Base-by-base conservation (phyloP, 2,888 invertebrate genomes). In the Uropetala carovei region DNA sequence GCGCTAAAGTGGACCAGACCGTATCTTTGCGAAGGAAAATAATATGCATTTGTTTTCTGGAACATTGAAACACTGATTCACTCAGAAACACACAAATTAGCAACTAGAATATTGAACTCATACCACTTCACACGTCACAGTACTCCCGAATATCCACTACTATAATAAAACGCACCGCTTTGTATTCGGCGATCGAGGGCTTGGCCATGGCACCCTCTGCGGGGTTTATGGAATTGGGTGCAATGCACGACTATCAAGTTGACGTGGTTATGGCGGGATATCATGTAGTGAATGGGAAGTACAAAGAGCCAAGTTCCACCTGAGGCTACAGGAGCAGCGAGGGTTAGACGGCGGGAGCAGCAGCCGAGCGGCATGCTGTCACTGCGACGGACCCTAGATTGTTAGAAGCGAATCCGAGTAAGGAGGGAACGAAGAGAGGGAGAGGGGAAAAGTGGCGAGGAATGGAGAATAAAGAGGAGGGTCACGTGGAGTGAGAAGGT, bases 351-450 rank as follows among this genome's bases (percentile, higher is more conserved):
- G 68, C 68, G 68, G 68, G n/a, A 68, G 68, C 68, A 22, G 75
- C 75, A 75, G 75, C 75, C 75, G 75, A 27, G 27, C 75, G n/a
- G 75, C 75, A 75, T 75, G 75, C 75, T 75, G 75, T 22, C 75
- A 27, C 75, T 27, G 22, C 22, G 22, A 27, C 22, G 22, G 22
- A 22, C 27, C 75, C 75, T 27, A 22, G 27, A 22, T 75, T 75
- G 22, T 27, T 22, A 75, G 13, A 18, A 22, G 18, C 68, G n/a
- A 68, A 68, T 68, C 18, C 68, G 18, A 22, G 8, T 18, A 8
- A n/a, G 68, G 13, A 68, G 9, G 68, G 68, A n/a, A 22, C n/a
- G 68, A 22, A 68, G 68, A 18, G 22, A 68, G 68, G 22, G 22
- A 22, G 22, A 68, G 68, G 68, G 68, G 68, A 22, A 68, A 43